phyloP scores from a whole-genome alignment of 2,797 vertebrate species.

The Protosalanx chinensis region DNA sequence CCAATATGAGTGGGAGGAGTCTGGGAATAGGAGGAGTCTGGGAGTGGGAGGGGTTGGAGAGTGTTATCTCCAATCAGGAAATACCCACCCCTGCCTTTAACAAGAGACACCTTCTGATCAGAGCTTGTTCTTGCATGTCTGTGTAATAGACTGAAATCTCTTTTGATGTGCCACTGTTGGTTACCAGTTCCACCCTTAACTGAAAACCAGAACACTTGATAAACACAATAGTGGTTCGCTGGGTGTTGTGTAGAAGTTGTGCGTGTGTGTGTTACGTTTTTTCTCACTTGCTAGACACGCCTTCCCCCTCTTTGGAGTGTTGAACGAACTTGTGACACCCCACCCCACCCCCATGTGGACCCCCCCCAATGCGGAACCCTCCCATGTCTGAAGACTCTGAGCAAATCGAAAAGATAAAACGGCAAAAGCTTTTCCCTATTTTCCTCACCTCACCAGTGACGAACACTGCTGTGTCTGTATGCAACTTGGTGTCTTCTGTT shows the following conservation, averaged over 20 bases:
- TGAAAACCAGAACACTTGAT: slow-evolving; percentile 54
- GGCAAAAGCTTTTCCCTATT: slow-evolving; percentile 44
- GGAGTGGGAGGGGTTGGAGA: slow-evolving; percentile 28
- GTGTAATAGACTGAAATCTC: slow-evolving; percentile 46
- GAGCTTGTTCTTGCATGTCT: slow-evolving; percentile 54
- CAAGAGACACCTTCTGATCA: slow-evolving; percentile 58
- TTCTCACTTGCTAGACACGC: slow-evolving; percentile 42
- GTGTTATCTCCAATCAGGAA: slow-evolving; percentile 60
- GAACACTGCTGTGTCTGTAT: slow-evolving; percentile 65
- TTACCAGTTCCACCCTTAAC: slow-evolving; percentile 38
- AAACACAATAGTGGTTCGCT: slow-evolving; percentile 39
- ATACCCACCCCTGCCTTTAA: slow-evolving; percentile 69
- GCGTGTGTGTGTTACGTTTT: slow-evolving; percentile 16
- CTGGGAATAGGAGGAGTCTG: slow-evolving; percentile 43
- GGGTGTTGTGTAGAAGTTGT: slow-evolving; percentile 31
- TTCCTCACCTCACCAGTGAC: slow-evolving; percentile 52
- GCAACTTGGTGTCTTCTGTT: slow-evolving; percentile 66
- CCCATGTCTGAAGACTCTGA: slow-evolving; percentile 46
- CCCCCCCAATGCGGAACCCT: slow-evolving; percentile 11
- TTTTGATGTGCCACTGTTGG: slow-evolving; percentile 55
- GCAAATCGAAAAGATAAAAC: slow-evolving; percentile 30
- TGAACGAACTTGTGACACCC: slow-evolving; percentile 45
- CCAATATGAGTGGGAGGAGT: slow-evolving; percentile 49
- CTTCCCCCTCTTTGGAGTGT: slow-evolving; percentile 42
- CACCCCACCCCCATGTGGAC: not conserved